Evolutionary conservation across 2,113 vertebrate genomes (phyloP), one percentile per base, ranked within the genome.

Genomic region (Aldabrachelys gigantea): DNA sequence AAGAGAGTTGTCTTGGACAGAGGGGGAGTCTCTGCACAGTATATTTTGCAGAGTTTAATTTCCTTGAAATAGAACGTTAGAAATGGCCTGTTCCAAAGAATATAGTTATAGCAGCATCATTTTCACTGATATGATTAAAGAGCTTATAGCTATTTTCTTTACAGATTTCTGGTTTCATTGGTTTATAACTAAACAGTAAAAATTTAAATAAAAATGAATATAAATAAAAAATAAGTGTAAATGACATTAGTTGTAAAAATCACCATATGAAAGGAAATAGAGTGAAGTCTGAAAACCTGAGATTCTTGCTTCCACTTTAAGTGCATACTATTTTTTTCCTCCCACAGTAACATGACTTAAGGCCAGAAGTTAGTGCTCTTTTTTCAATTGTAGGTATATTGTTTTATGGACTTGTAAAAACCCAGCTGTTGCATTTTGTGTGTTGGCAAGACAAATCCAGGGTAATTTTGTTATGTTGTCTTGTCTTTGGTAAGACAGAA

Each of bases 91-190:
- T 44, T 47, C 24, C 7, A 47, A 59, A 31, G 44, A 25, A 10
- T 52, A 6, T 3, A 0, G 5, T 2, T 25, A 25, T 5, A 27
- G 29, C 13, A 93, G n/a, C 8, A 8, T 16, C 7, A 5, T 72
- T 72, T 35, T 44, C 3, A 29, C 47, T 85, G 3, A 5, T 5
- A 10, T 8, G 8, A 24, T 82, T 52, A 31, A 10, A 44, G 21
- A 78, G 47, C n/a, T 78, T 78, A 29, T 47, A 27, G 75, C 41
- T 47, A 25, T 78, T 47, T 47, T 13, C 75, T 29, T 44, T 44
- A 27, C 19, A 27, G 24, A 78, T 47, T 47, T 27, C 24, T 78
- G 41, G 75, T 47, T 78, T 27, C 75, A 27, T 44, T 78, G 24
- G 41, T 47, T 78, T 78, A 25, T 47, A 44, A 25, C 41, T 44